Percentiles rank a stretch among this genome's conserved stretches.
Evolutionary conservation across 2,888 invertebrate species (phyloP).

Genomic region (Lasioglossum calceatum): DNA sequence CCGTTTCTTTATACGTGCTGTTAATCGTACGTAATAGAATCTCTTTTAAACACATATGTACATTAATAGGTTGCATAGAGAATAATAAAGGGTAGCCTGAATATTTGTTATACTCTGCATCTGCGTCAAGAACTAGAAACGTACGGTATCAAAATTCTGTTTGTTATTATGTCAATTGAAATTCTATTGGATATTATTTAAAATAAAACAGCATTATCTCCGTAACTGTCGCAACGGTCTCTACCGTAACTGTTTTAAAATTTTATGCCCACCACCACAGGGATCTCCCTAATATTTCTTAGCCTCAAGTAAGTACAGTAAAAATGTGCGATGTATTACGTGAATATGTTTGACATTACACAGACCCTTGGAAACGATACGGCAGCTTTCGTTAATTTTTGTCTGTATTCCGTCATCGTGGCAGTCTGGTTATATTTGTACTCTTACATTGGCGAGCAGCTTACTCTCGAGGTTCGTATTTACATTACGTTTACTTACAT

Average conservation of each 20-base stretch:
- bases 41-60: not conserved
- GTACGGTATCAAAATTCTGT: not conserved
- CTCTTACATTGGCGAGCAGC: constrained; percentile 40
- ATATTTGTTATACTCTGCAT: no score
- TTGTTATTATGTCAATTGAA: not conserved
- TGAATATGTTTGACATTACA: not conserved
- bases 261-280: no score
- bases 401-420: not conserved
- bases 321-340: not conserved
- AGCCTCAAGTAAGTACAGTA: no score
- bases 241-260: no score
- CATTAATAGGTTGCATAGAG: no score
- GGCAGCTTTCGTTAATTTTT: not conserved
- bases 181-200: not conserved
- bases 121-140: no score
- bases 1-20: constrained; percentile 65
- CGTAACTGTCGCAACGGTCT: no score
- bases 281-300: no score
- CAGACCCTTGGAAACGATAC: not conserved
- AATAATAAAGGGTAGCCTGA: no score
- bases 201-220: no score
- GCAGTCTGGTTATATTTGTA: constrained; percentile 28
- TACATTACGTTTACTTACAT: not conserved
- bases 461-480: not conserved
- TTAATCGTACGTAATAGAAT: constrained; percentile 31